Base-by-base conservation (phyloP, 2,888 invertebrate species). In the Ormia ochracea region DNA sequence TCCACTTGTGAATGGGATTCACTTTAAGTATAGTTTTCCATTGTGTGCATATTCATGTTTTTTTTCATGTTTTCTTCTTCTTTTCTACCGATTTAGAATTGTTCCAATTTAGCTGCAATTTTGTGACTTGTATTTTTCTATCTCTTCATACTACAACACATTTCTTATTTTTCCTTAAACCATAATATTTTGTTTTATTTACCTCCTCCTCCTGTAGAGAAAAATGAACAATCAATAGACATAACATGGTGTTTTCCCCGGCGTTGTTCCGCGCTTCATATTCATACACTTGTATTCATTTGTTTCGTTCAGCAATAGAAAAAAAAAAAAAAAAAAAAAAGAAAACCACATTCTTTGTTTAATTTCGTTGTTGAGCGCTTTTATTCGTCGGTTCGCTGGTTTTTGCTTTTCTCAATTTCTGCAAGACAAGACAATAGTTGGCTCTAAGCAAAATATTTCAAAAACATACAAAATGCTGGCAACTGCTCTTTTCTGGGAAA, bases 211-310 rank as follows among this genome's bases (percentile, higher is more conserved):
- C n/a, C n/a, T 69, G 41, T 43, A 9, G 1, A 36, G n/a, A 43
- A 50, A 76, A 76, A 63, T 69, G 76, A 45, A 76, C 69, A 76
- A 63, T 56, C 61, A 61, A 48, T 54, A 45, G 28, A 68, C 66
- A 69, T 69, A 54, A 61, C 19, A 52, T 31, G n/a, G 17, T 43
- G n/a, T 10, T 48, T 56, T 54, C 33, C 21, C 9, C 50, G 26
- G 19, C 9, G 10, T 36, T 23, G 3, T 31, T 45, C 43, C 31
- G n/a, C 38, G 4, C 28, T 36, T 21, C 1, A 19, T 12, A n/a
- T 26, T 52, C n/a, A 26, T 21, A 56, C 9, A 23, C 4, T 7
- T 12, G 36, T 41, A 4, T 58, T 65, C 23, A 6, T 33, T 56
- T 63, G 21, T 58, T 66, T 33, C 50, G 3, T 48, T 21, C 28